Conservation (phyloP, 2,113 vertebrate genomes). For the Leucosticte australis region DNA sequence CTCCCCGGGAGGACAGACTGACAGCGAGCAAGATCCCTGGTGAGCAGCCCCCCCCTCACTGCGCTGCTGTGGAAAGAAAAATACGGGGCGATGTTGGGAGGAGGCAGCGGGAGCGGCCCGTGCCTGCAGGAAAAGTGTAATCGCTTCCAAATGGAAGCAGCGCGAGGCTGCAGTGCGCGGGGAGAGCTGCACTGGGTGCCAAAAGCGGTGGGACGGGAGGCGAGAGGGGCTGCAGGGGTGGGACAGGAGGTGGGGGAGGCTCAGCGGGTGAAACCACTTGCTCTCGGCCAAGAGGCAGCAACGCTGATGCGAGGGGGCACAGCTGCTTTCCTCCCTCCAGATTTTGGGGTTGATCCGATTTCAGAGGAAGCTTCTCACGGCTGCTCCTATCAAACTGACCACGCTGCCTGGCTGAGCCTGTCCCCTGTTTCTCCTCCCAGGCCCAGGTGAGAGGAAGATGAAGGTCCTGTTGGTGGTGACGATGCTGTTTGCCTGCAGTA, state of each 20-base stretch:
- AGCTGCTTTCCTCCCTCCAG: not conserved
- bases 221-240: not conserved
- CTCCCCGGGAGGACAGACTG: not conserved
- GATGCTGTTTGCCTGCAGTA: slow-evolving; percentile 22
- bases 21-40: not conserved
- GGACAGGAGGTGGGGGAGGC: not conserved
- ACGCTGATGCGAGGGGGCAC: rapidly evolving
- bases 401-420: not conserved
- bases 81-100: rapidly evolving
- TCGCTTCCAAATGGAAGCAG: not conserved
- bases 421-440: not conserved
- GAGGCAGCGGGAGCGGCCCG: not conserved
- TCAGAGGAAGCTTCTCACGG: not conserved
- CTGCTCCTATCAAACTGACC: rapidly evolving
- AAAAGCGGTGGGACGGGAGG: not conserved
- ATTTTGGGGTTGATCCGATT: not conserved
- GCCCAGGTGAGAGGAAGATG: slow-evolving; percentile 14
- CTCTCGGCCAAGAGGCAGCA: not conserved
- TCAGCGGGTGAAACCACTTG: not conserved
- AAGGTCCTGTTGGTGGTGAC: not conserved
- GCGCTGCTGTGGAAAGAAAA: not conserved
- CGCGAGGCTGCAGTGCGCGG: rapidly evolving
- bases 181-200: rapidly evolving
- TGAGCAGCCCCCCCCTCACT: not conserved
- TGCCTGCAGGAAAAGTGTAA: rapidly evolving